These are phyloP conservation scores for Carposina sasakii DNA, from an alignment of 1,140 invertebrate species.

Conservation along the genomic window DNA sequence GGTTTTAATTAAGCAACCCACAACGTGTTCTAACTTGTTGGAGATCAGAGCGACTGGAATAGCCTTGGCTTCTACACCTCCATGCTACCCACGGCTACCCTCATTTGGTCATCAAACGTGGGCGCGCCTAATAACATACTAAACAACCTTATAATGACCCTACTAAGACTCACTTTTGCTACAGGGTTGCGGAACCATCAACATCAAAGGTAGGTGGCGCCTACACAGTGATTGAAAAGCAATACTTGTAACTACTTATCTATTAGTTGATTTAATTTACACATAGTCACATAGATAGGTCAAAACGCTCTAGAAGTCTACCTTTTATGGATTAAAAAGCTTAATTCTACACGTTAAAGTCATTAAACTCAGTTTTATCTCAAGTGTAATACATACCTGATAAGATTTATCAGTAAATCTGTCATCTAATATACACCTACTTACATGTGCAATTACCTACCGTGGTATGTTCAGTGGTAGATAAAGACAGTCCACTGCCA, in stretches of 20 bases:
- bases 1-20: conserved; percentile 63
- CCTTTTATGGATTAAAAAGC: too few relatives aligned
- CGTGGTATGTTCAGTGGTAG: too few relatives aligned
- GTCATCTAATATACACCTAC: too few relatives aligned
- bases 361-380: conserved; percentile 59
- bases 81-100: conserved; percentile 64
- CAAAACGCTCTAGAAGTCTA: too few relatives aligned
- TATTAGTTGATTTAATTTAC: conserved; percentile 21
- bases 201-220: conserved; percentile 45
- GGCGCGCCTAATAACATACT: conserved; percentile 57
- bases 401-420: conserved; percentile 61
- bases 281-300: too few relatives aligned
- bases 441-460: too few relatives aligned
- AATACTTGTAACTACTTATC: conserved; percentile 37
- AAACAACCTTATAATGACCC: conserved; percentile 65
- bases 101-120: conserved; percentile 67
- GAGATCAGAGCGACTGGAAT: conserved; percentile 58
- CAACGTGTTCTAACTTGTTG: conserved; percentile 46
- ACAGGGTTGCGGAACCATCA: conserved; percentile 55
- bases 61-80: conserved; percentile 67
- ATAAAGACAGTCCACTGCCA: too few relatives aligned
- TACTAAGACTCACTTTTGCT: conserved; percentile 52
- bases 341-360: too few relatives aligned
- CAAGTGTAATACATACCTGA: conserved; percentile 44
- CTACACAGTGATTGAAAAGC: conserved; percentile 43